phyloP scores from a whole-genome alignment of 2,797 vertebrate genomes.

The Leucoraja ocellata region DNA sequence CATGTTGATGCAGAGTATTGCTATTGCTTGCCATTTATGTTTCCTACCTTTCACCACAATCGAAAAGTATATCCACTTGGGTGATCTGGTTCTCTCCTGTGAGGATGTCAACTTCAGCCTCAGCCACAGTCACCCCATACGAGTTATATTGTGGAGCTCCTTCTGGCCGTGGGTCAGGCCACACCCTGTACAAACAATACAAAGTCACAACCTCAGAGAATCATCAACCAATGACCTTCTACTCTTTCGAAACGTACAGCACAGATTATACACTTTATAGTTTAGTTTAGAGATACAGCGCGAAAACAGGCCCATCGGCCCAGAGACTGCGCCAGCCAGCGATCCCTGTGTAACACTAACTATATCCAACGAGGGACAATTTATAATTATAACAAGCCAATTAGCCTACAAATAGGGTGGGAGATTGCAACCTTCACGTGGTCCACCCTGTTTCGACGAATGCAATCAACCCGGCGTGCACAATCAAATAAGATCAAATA shows the following conservation, averaged over 20 bases:
- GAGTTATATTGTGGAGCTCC: conserved; percentile 37
- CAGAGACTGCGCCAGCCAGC: too few species aligned
- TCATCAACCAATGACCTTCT: not conserved
- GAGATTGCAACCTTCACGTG: too few species aligned
- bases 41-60: conserved; percentile 39
- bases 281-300: too few species aligned
- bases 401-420: too few species aligned
- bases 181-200: conserved; percentile 29
- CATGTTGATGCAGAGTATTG: not conserved
- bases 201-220: not conserved
- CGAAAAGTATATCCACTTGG: conserved; percentile 38
- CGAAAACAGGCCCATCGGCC: too few species aligned
- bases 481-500: too few species aligned
- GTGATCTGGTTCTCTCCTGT: conserved; percentile 33
- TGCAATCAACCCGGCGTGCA: too few species aligned
- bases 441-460: too few species aligned
- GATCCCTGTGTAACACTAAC: too few species aligned
- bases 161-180: conserved; percentile 24
- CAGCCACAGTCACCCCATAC: conserved; percentile 38
- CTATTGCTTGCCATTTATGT: not conserved
- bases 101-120: conserved; percentile 38
- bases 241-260: not conserved
- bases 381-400: too few species aligned
- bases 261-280: too few species aligned
- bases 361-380: too few species aligned